Conservation (phyloP, 2,113 vertebrate genomes). For the Sinosuthora webbiana region DNA sequence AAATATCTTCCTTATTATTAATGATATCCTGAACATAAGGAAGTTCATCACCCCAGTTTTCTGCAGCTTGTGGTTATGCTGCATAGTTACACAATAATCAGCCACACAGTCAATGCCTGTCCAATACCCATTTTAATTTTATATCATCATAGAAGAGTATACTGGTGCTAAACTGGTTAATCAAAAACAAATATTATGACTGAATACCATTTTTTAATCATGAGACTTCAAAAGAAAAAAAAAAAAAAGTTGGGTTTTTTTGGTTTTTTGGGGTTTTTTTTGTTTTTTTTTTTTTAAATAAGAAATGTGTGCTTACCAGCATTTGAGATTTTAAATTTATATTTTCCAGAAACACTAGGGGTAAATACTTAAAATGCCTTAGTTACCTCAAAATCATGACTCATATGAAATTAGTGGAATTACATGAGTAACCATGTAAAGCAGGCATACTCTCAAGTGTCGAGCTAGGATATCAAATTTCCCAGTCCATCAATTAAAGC, state of each 20-base stretch:
- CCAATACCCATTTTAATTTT: neutral
- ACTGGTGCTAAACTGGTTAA: neutral
- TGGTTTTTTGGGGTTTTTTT: no score
- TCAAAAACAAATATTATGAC: neutral
- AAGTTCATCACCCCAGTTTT: neutral
- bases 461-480: neutral
- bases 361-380: neutral
- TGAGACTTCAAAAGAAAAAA: neutral
- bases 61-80: neutral
- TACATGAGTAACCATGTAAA: neutral
- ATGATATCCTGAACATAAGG: neutral
- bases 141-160: neutral
- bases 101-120: neutral
- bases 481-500: neutral
- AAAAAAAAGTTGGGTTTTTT: fast-evolving
- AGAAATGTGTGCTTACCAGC: neutral
- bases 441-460: neutral
- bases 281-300: neutral
- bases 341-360: neutral
- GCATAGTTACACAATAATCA: neutral
- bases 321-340: neutral
- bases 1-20: neutral
- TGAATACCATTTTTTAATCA: neutral
- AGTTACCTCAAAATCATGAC: neutral
- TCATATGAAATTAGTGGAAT: neutral